Percentiles rank a stretch among this genome's conserved stretches.
Conservation (phyloP, 2,888 invertebrate species). For the Cylloceria caligata region DNA sequence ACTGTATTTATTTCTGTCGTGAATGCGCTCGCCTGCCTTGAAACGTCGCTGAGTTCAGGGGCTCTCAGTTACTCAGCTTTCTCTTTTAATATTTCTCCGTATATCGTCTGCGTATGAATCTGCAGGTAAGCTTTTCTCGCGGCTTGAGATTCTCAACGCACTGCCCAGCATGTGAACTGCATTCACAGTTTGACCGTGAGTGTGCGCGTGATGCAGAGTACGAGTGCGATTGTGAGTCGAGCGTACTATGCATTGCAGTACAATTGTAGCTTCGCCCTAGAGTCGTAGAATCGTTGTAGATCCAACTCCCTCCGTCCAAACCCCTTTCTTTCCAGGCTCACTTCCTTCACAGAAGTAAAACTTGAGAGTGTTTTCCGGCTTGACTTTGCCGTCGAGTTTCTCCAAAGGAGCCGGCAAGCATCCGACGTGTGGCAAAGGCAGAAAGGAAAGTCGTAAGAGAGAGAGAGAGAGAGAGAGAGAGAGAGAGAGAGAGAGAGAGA, state of each 20-base stretch:
- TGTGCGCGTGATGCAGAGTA: background rate
- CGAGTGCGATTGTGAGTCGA: background rate
- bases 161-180: background rate
- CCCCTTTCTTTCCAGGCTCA: conserved; percentile 9
- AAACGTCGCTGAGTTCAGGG: conserved; percentile 63
- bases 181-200: background rate
- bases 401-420: conserved; percentile 32
- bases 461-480: too few species aligned
- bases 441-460: conserved; percentile 48
- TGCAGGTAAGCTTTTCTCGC: background rate
- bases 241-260: background rate
- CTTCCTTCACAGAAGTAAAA: conserved; percentile 52
- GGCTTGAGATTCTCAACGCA: background rate
- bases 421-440: conserved; percentile 25
- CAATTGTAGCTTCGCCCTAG: conserved; percentile 6
- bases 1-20: conserved; percentile 74
- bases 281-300: conserved; percentile 30
- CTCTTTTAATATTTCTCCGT: conserved; percentile 8
- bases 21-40: conserved; percentile 37
- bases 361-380: conserved; percentile 64
- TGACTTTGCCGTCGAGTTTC: conserved; percentile 59
- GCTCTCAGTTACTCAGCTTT: conserved; percentile 55
- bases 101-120: background rate
- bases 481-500: too few species aligned
- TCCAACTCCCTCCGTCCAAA: background rate